Conservation (phyloP, 2,797 vertebrate genomes). For the Chelmon rostratus region DNA sequence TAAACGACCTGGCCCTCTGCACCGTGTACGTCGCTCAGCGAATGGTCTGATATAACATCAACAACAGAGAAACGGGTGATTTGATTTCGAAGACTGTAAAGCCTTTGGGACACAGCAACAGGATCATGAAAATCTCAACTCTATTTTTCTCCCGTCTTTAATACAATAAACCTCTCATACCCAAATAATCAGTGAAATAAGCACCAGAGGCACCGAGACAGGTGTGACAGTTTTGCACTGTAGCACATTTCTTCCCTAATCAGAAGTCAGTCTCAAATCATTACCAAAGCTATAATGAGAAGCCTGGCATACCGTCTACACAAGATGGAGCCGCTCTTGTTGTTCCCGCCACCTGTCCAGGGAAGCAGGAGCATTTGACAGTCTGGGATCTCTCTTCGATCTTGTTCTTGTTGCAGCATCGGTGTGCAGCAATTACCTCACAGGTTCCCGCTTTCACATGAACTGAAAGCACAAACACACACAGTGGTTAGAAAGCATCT, state of each 20-base stretch:
- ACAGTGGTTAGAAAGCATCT: slow-evolving; percentile 22
- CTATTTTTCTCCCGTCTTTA: slow-evolving; percentile 13
- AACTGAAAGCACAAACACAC: slow-evolving; percentile 83
- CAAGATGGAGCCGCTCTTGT: slow-evolving; percentile 96
- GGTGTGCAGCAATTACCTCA: slow-evolving; percentile 95
- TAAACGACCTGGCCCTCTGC: slow-evolving; percentile 78
- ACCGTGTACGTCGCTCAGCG: slow-evolving; percentile 44
- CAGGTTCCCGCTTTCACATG: slow-evolving; percentile 95
- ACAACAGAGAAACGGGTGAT: slow-evolving; percentile 38
- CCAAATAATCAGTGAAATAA: slow-evolving; percentile 39
- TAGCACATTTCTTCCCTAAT: slow-evolving; percentile 42
- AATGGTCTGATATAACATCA: slow-evolving; percentile 40
- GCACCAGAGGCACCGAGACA: slow-evolving; percentile 47
- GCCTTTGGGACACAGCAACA: slow-evolving; percentile 1
- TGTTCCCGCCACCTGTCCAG: slow-evolving; percentile 98
- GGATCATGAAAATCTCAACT: slow-evolving; percentile 4
- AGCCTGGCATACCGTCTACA: slow-evolving; percentile 91
- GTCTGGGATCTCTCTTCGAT: slow-evolving; percentile 98
- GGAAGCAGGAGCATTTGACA: slow-evolving; percentile 97
- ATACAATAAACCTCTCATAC: slow-evolving; percentile 28
- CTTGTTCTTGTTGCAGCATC: slow-evolving; percentile 99
- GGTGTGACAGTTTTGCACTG: slow-evolving; percentile 48
- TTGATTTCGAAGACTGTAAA: slow-evolving; percentile 53
- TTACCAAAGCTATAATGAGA: slow-evolving; percentile 52
- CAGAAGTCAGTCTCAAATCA: slow-evolving; percentile 50